Evolutionary conservation across 2,113 vertebrate genomes (phyloP).

Genomic region (Malaclemys terrapin): DNA sequence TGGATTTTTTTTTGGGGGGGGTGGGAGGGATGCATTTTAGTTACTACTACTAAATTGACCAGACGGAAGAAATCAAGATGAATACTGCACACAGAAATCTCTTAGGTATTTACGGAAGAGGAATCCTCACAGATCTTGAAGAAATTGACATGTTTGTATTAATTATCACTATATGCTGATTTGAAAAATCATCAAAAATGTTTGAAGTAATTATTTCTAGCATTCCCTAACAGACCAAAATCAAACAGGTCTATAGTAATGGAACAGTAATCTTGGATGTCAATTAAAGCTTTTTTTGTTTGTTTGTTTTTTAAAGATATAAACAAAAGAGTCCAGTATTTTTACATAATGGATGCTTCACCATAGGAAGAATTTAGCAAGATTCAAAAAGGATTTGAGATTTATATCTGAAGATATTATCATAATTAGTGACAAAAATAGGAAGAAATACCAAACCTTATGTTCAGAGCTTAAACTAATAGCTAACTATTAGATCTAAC

Average conservation of each 20-base stretch:
- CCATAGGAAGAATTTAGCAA: not conserved
- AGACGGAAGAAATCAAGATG: not conserved
- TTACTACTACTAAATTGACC: not conserved
- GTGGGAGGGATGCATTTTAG: not conserved
- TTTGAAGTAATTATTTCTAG: not conserved
- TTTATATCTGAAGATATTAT: not conserved
- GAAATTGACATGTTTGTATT: not conserved
- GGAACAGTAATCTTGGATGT: not conserved
- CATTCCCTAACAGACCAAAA: not conserved
- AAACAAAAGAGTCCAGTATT: not conserved
- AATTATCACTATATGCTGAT: not conserved
- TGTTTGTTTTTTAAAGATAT: too few species aligned
- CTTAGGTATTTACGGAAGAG: not conserved
- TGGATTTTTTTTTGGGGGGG: accelerated
- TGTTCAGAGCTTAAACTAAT: not conserved
- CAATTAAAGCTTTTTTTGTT: not conserved
- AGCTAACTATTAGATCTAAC: not conserved
- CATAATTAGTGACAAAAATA: not conserved
- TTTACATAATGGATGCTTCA: not conserved
- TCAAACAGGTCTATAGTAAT: not conserved
- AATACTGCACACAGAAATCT: not conserved
- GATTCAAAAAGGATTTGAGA: not conserved
- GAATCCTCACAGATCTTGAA: not conserved
- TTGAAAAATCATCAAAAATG: not conserved
- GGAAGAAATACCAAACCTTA: not conserved